Evolutionary conservation across 2,113 vertebrate genomes (phyloP).

Genomic region (Hypanus sabinus): DNA sequence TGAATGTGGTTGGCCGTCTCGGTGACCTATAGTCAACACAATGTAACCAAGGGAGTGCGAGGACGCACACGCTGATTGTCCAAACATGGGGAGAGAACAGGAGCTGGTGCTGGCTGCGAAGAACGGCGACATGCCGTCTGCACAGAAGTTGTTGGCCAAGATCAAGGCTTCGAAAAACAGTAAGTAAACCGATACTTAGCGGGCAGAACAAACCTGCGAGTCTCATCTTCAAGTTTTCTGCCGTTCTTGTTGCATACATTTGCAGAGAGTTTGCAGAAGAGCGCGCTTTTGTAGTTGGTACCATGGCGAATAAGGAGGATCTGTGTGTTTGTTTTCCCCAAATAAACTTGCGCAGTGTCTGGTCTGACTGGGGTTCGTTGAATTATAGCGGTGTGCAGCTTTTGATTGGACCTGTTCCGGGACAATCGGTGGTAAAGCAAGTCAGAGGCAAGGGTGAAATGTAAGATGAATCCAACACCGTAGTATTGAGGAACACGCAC

Average conservation of each 20-base stretch:
- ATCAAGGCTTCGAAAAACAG: conserved; percentile 65
- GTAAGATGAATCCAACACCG: too few relatives aligned
- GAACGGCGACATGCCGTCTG: conserved; percentile 58
- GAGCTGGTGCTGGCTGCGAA: conserved; percentile 66
- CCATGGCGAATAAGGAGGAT: neutral
- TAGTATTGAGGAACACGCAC: too few relatives aligned
- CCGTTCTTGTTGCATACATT: neutral
- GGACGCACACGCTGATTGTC: neutral
- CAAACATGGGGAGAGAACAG: conserved; percentile 64
- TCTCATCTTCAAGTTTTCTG: neutral
- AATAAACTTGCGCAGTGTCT: neutral
- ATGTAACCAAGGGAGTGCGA: neutral
- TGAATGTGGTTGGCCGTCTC: neutral
- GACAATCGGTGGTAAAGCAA: too few relatives aligned
- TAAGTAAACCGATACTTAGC: conserved; percentile 51
- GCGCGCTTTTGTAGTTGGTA: neutral
- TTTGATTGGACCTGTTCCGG: neutral
- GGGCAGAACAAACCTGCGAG: neutral
- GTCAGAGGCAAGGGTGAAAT: too few relatives aligned
- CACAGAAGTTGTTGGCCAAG: conserved; percentile 67
- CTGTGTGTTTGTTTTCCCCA: too few relatives aligned
- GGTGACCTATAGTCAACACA: neutral
- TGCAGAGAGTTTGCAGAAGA: neutral
- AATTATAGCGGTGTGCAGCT: neutral
- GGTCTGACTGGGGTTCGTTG: neutral